Evolutionary conservation across 1,140 invertebrate species (phyloP).

Genomic region (Polyergus mexicanus): DNA sequence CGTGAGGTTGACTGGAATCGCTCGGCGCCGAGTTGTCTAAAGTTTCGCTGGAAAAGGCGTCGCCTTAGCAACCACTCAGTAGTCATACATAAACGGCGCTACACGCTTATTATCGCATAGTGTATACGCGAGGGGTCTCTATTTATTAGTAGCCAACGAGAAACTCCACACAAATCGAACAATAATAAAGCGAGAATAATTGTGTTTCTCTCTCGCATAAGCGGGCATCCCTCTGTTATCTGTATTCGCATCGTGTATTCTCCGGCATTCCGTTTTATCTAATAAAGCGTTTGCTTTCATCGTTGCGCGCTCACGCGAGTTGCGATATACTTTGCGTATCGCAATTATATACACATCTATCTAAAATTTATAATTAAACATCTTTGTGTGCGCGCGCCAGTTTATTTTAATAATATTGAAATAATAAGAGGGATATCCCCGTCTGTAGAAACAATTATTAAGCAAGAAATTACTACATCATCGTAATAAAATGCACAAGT

Average conservation of each 20-base stretch:
- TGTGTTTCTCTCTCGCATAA: conserved; percentile 16
- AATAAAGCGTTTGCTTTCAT: conserved; percentile 17
- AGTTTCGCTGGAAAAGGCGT: conserved; percentile 56
- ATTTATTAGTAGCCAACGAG: conserved; percentile 44
- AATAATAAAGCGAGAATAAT: conserved; percentile 23
- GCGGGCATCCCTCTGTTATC: conserved; percentile 14
- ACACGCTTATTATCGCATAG: no score
- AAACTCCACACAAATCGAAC: conserved; percentile 38
- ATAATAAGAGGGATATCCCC: conserved; percentile 35
- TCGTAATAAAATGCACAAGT: conserved; percentile 30
- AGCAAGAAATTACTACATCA: conserved; percentile 33
- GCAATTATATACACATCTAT: background rate
- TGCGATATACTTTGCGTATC: background rate
- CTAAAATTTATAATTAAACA: conserved; percentile 48
- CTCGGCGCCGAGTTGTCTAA: conserved; percentile 35
- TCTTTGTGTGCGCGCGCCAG: background rate
- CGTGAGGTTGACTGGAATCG: conserved; percentile 56
- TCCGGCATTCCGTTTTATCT: conserved; percentile 23
- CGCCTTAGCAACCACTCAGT: conserved; percentile 49
- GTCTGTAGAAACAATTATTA: background rate
- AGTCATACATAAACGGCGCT: conserved; percentile 50
- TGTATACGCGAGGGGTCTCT: conserved; percentile 5
- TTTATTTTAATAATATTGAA: conserved; percentile 37
- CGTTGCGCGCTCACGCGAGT: background rate
- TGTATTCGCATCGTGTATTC: conserved; percentile 3